Evolutionary conservation across 2,113 vertebrate species (phyloP), one percentile per base, ranked within the genome.

Genomic region (Pseudolaguvia tuberculata): DNA sequence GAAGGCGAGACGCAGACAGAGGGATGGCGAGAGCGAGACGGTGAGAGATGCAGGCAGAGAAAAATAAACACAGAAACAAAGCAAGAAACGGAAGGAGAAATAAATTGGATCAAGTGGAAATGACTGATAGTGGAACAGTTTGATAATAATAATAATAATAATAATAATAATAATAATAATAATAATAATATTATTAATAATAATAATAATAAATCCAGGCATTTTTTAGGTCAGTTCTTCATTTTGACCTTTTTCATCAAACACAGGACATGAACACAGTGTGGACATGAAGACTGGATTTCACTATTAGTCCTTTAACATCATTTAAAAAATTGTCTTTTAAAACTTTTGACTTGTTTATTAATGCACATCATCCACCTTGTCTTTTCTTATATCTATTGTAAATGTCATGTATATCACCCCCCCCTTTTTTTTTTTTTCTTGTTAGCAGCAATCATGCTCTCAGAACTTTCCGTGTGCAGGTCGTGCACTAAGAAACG

Each of bases 401-500:
- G n/a, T n/a, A n/a, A n/a, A n/a, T n/a, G n/a, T n/a, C n/a, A n/a
- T n/a, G n/a, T n/a, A n/a, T 23, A n/a, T 29, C 35, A 17, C 66
- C 35, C 57, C 18, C 29, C 9, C 79, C 21, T 56, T 84, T 85
- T 52, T 83, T 73, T 87, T 84, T 83, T 83, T 63, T 68, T 89
- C 84, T 81, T 82, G 45, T 15, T 76, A 78, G 42, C 89, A 98
- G 96, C 89, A 98, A 96, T 92, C 94, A 81, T 98, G 96, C 84
- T 94, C 93, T 71, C 95, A 98, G 88, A 98, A 93, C 87, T 93
- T 92, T 65, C 93, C 94, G 0, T 98, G 96, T 79, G 96, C 96
- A 47, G 96, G 93, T 62, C 94, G 93, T 77, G 90, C 94, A 1
- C 85, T 98, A 84, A 93, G 96, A 87, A 98, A 98, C 58, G 91